A percentile compares a stretch with the other conserved stretches of the same genome.
These are phyloP conservation scores for Cisticola juncidis DNA, from an alignment of 2,113 vertebrate species.

Conservation along the genomic window DNA sequence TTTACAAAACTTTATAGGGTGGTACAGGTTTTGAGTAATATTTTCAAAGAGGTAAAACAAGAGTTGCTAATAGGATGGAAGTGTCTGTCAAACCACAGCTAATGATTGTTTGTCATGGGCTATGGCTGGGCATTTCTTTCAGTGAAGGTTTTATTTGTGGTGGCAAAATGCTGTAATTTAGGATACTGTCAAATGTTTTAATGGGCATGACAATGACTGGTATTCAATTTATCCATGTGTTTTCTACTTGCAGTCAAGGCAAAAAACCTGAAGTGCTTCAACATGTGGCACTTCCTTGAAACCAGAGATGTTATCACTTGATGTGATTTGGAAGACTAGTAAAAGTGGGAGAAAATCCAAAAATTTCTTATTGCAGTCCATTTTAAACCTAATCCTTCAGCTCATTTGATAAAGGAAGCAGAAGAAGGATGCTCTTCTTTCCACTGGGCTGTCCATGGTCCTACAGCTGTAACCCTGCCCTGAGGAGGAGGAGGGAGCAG, in stretches of 20 bases:
- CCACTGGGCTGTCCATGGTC: neutral
- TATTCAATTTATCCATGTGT: neutral
- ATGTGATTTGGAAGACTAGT: neutral
- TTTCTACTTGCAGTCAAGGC: neutral
- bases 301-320: neutral
- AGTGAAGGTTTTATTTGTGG: neutral
- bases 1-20: neutral
- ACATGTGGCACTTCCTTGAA: neutral
- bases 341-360: neutral
- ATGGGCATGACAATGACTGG: neutral
- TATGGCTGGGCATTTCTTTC: neutral
- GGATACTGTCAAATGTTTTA: neutral
- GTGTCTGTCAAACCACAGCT: neutral
- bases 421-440: neutral
- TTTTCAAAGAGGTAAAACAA: neutral
- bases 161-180: neutral
- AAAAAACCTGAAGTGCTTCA: neutral
- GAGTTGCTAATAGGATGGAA: neutral
- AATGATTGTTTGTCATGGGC: neutral
- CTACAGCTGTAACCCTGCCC: neutral
- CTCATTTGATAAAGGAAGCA: neutral
- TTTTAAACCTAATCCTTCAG: neutral
- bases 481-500: neutral
- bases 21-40: neutral
- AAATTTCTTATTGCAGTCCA: neutral